Evolutionary conservation across 1,140 invertebrate species (phyloP), one percentile per base, ranked within the genome.

Genomic region (Pachyrhynchus sulphureomaculatus): DNA sequence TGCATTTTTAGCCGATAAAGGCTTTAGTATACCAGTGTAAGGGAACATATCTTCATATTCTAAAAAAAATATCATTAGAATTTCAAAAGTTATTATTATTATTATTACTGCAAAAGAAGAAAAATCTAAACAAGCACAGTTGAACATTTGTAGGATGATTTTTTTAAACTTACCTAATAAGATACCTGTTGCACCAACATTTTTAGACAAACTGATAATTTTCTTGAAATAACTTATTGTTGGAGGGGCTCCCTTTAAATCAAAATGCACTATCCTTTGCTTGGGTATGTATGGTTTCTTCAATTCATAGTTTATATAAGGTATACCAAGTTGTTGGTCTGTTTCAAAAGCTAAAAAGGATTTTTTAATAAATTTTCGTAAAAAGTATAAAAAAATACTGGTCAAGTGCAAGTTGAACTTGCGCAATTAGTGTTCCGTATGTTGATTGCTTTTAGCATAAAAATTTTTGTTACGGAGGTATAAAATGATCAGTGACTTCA

Each of bases 21-120:
- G 75, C 51, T 75, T 77, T 2, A 98, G 74, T 0, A 77, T 74
- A 0, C 86, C 91, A 18, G 78, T 80, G 76, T 90, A 98, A 0
- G 96, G 96, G 77, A 98, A 99, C 91, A 96, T 97, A 70, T 99
- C 96, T 79, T 99, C 96, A 80, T 97, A 99, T 77, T 99, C 96
- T 49, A 26, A 26, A 26, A 26, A 26, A 3, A 26, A 26, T 4
- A 26, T 26, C 24, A 26, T 4, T 8, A 26, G 3, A 8, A 26
- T 3, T 3, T 26, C 24, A 26, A 26, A 26, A 26, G 24, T 26
- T 8, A 26, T 36, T 60, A n/a, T 33, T 15, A 34, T 47, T 2
- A 29, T 29, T 29, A 29, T 29, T 29, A 29, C 33, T n/a, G n/a
- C n/a, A n/a, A n/a, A n/a, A n/a, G n/a, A n/a, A n/a, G n/a, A n/a